Base-by-base conservation (phyloP, 2,888 invertebrate genomes). In the Latrodectus elegans region DNA sequence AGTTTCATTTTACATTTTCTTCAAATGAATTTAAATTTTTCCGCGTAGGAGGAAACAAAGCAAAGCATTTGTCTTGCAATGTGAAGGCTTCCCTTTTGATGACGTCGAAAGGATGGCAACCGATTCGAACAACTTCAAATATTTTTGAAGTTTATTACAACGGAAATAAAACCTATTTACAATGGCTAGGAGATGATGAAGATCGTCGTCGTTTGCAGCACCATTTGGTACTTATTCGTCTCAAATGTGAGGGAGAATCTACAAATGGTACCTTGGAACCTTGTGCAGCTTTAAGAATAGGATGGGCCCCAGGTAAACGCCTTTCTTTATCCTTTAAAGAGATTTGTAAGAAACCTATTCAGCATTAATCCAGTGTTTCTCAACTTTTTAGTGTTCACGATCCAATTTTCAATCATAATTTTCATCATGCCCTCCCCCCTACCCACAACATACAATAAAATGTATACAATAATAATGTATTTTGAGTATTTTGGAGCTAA, bases 101-200 rank as follows among this genome's bases (percentile, higher is more conserved):
- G 88, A 85, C 88, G 0, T 64, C 84, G 6, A 76, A 82, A 17
- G 88, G 88, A 38, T 88, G 81, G 77, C 76, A 88, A 38, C 74
- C 80, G 10, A 82, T 88, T 51, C 11, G 77, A 49, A 88, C 80
- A 0, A 53, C 75, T 2, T 38, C 70, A 14, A 74, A 86, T 15
- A 83, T 86, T 15, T 89, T 89, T 72, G 89, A 72, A 0, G 76
- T 86, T 8, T 82, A 83, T 65, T 80, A 79, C 26, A 83, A 89
- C 68, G 89, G 86, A 14, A 86, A 86, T 55, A 89, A 89, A 17
- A 96, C 96, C 67, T 96, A 96, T 93, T 92, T 96, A 87, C 95
- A 97, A 96, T 97, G 97, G 97, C 94, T 95, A 89, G 97, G 97
- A 8, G 96, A 96, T 91, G 93, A 95, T 15, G 95, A 95, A 82